Percentiles rank a stretch among this genome's conserved stretches.
Conservation (phyloP, 2,113 vertebrate species). For the Trematocara nigrifrons region DNA sequence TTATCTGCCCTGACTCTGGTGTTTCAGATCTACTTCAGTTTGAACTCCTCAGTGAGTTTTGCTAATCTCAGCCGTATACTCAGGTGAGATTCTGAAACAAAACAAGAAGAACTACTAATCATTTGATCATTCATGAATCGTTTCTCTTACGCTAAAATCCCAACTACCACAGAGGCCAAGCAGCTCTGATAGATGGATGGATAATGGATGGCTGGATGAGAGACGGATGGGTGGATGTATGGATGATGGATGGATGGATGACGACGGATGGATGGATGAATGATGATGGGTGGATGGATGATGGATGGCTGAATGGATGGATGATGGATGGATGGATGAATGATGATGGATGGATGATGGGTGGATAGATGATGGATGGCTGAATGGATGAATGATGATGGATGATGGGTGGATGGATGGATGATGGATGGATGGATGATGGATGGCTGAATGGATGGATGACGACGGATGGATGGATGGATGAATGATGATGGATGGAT, state of each 20-base stretch:
- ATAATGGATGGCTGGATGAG: too few relatives aligned
- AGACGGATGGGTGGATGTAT: accelerated
- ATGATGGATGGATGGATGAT: accelerated
- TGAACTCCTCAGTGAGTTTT: neutral
- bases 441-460: accelerated
- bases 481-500: too few relatives aligned
- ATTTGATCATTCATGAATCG: neutral
- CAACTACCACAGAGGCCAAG: neutral
- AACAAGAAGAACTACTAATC: neutral
- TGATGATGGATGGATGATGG: too few relatives aligned
- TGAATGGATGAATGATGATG: accelerated
- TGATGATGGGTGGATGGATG: neutral
- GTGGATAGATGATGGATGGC: accelerated
- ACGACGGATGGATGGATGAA: accelerated
- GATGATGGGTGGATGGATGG: too few relatives aligned
- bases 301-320: too few relatives aligned
- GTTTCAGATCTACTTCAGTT: neutral
- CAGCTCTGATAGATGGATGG: neutral
- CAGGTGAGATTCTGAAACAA: neutral
- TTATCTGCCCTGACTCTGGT: neutral
- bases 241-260: accelerated
- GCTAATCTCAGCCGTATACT: neutral
- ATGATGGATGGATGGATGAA: too few relatives aligned
- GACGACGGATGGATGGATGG: too few relatives aligned
- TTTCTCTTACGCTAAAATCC: neutral